A percentile compares a stretch with the other conserved stretches of the same genome.
Evolutionary conservation across 2,113 vertebrate species (phyloP).

Genomic region (Argyrosomus japonicus): DNA sequence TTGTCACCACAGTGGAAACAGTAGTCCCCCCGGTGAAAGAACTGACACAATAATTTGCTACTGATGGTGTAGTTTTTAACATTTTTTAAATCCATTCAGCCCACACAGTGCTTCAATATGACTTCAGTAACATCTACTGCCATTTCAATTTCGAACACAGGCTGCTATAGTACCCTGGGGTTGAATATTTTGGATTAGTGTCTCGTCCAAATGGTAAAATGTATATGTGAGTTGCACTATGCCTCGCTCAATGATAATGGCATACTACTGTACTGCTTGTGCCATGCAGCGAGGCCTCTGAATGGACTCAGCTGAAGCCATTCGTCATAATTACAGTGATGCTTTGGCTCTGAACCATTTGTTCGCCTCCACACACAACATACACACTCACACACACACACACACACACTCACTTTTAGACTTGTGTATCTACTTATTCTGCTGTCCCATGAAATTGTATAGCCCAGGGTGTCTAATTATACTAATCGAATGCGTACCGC

Average conservation of each 20-base stretch:
- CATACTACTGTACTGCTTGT: conserved; percentile 26
- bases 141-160: conserved; percentile 35
- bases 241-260: conserved; percentile 41
- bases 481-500: conserved; percentile 80
- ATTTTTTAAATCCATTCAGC: neutral
- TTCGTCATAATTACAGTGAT: conserved; percentile 79
- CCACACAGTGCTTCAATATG: conserved; percentile 15
- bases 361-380: neutral
- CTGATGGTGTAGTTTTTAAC: conserved; percentile 20
- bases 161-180: conserved; percentile 41
- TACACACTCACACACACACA: conserved; percentile 11
- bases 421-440: conserved; percentile 64
- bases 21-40: conserved; percentile 9
- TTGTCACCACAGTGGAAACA: conserved; percentile 52
- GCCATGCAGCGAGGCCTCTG: conserved; percentile 32
- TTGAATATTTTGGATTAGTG: conserved; percentile 50
- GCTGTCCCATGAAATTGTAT: conserved; percentile 77
- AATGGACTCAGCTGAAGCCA: conserved; percentile 58
- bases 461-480: conserved; percentile 82
- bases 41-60: conserved; percentile 38
- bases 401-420: conserved; percentile 38
- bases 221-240: conserved; percentile 42
- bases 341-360: conserved; percentile 53
- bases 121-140: conserved; percentile 34
- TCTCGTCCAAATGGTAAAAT: conserved; percentile 51